phyloP scores from a whole-genome alignment of 92 coral and sea anemone genomes.

The Diadumene lineata region DNA sequence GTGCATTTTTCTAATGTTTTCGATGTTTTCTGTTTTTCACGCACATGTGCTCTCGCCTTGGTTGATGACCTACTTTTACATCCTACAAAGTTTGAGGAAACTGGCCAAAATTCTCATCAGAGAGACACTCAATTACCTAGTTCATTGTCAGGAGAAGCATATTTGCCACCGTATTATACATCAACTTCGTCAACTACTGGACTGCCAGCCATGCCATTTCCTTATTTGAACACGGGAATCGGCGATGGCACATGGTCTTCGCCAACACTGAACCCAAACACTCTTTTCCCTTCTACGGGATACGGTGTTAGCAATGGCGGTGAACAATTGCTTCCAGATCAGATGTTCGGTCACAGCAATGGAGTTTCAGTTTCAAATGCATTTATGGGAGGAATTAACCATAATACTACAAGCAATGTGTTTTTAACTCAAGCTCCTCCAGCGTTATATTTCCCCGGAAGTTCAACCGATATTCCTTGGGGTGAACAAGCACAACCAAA shows the following conservation, averaged over 20 bases:
- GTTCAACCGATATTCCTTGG: constrained; percentile 97
- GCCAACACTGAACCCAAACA: constrained; percentile 75
- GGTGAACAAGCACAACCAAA: constrained; percentile 86
- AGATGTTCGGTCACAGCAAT: constrained; percentile 86
- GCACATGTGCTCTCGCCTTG: constrained; percentile 49
- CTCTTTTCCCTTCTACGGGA: constrained; percentile 90
- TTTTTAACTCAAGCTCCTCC: constrained; percentile 79
- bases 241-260: constrained; percentile 99
- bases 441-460: constrained; percentile 97
- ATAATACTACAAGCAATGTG: constrained; percentile 74
- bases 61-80: no score
- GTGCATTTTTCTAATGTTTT: constrained; percentile 57
- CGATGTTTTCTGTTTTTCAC: constrained; percentile 56
- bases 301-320: constrained; percentile 84
- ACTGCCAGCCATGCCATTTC: constrained; percentile 97
- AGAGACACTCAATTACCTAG: constrained; percentile 65
- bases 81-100: constrained; percentile 27
- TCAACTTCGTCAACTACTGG: constrained; percentile 83
- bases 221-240: constrained; percentile 88
- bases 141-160: constrained; percentile 74
- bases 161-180: constrained; percentile 92
- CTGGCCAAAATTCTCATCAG: constrained; percentile 14
- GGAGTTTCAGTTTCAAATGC: constrained; percentile 93
- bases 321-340: constrained; percentile 86
- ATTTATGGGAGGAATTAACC: constrained; percentile 85